phyloP scores from a whole-genome alignment of 2,113 vertebrate species.

The Percina caprodes region DNA sequence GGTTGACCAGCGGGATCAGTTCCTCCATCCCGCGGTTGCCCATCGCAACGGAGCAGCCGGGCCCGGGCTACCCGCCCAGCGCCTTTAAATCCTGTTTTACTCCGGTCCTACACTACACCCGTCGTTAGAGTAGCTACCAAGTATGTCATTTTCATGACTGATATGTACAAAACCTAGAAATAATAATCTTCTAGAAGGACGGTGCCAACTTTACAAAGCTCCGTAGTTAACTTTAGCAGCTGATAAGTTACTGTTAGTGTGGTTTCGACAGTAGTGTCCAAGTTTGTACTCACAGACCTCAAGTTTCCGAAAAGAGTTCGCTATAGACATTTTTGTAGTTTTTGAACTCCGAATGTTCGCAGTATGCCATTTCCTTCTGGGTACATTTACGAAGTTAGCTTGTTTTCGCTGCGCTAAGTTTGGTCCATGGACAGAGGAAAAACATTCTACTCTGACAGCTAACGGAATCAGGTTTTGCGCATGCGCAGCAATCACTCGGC shows the following conservation, averaged over 20 bases:
- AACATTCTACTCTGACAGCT: conserved; percentile 77
- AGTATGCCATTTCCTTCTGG: background rate
- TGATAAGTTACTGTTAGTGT: conserved; percentile 5
- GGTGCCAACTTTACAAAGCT: background rate
- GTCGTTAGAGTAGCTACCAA: background rate
- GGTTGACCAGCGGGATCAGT: conserved; percentile 93
- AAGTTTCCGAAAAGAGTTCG: conserved; percentile 3
- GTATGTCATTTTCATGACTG: rapidly evolving
- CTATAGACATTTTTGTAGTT: background rate
- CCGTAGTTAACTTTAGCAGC: background rate
- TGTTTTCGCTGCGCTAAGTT: background rate
- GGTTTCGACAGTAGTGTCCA: conserved; percentile 1
- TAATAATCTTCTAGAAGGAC: background rate
- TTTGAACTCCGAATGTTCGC: background rate
- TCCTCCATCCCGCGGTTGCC: conserved; percentile 92
- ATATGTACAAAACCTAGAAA: background rate
- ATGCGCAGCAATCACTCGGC: conserved; percentile 58
- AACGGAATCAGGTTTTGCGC: conserved; percentile 68
- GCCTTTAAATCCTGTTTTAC: background rate
- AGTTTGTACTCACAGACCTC: conserved; percentile 12
- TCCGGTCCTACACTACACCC: conserved; percentile 22
- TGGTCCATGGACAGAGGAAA: conserved; percentile 5
- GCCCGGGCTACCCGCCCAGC: conserved; percentile 49
- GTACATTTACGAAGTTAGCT: background rate
- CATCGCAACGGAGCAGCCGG: conserved; percentile 75